Evolutionary conservation across 2,113 vertebrate genomes (phyloP), one percentile per base, ranked within the genome.

Genomic region (Ophiodon elongatus): DNA sequence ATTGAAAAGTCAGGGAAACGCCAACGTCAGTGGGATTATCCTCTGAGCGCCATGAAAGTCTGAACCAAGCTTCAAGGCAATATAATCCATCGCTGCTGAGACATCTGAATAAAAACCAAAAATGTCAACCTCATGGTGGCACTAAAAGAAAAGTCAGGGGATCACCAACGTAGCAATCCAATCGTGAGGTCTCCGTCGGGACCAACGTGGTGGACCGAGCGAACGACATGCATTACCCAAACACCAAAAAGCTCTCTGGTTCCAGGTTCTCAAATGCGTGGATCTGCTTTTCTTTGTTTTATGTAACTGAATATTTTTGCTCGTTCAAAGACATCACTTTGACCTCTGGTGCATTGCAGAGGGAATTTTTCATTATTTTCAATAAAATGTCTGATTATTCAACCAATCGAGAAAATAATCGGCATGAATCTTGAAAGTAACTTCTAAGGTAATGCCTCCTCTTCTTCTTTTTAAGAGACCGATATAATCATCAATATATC

Each of bases 401-500:
- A 1, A 52, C 21, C 52, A 52, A 35, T 23, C 13, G 19, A 37
- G 47, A 70, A 54, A 54, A 71, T 10, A 27, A 23, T 39, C 7
- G 17, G 2, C 19, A 57, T 50, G 25, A 8, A 43, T 41, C 7
- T 13, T 43, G 25, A 72, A 33, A 45, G 37, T 45, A 10, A 74
- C 29, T 57, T 6, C 7, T 4, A n/a, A 52, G 8, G 19, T 37
- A 9, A 29, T n/a, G 14, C 25, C 29, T 43, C 50, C 11, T 73
- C 23, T 59, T 66, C 17, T 31, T n/a, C 43, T 31, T 71, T 43
- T 41, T 47, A 31, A 52, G 35, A 19, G 0, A 23, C 1, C 0
- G 1, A 75, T n/a, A 74, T 52, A 43, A 65, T 80, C 77, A 43
- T n/a, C 31, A 31, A 8, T 13, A 41, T 41, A 10, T 43, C 59